These are phyloP conservation scores for Agrotis clavis DNA, from an alignment of 2,888 invertebrate genomes.

Conservation along the genomic window DNA sequence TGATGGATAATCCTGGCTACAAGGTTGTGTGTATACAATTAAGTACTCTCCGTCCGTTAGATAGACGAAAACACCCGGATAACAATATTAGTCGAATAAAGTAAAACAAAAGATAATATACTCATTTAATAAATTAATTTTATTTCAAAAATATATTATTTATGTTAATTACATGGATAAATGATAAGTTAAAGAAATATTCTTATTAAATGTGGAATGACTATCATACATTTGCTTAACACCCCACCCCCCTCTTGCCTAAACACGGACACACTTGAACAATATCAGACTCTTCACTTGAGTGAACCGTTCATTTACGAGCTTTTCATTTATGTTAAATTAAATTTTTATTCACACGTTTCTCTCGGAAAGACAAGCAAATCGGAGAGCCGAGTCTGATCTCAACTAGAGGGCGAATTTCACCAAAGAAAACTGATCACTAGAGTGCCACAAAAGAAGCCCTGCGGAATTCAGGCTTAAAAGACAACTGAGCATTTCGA, in stretches of 20 bases:
- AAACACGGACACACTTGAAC: slow-evolving; percentile 3
- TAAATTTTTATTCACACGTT: not conserved
- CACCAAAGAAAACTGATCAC: not conserved
- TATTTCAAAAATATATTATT: slow-evolving; percentile 36
- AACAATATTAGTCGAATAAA: too few relatives aligned
- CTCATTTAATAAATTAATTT: not conserved
- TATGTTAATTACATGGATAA: slow-evolving; percentile 15
- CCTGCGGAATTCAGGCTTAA: too few relatives aligned
- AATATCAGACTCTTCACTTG: not conserved
- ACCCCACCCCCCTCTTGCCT: not conserved
- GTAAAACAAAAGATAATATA: too few relatives aligned
- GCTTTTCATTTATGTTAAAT: not conserved
- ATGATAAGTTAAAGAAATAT: slow-evolving; percentile 14
- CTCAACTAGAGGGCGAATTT: not conserved
- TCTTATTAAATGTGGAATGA: slow-evolving; percentile 23
- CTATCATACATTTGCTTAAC: slow-evolving; percentile 6
- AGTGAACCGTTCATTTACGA: not conserved
- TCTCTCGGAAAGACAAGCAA: too few relatives aligned
- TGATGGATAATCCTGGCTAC: too few relatives aligned
- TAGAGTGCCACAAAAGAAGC: too few relatives aligned
- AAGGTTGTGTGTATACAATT: too few relatives aligned
- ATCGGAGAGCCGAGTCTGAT: not conserved
- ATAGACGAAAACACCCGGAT: too few relatives aligned
- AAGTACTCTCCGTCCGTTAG: too few relatives aligned
- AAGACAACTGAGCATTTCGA: not conserved